Percentiles rank a stretch among this genome's conserved stretches.
Evolutionary conservation across 1,140 invertebrate species (phyloP).

Genomic region (Drosophila quadrilineata): DNA sequence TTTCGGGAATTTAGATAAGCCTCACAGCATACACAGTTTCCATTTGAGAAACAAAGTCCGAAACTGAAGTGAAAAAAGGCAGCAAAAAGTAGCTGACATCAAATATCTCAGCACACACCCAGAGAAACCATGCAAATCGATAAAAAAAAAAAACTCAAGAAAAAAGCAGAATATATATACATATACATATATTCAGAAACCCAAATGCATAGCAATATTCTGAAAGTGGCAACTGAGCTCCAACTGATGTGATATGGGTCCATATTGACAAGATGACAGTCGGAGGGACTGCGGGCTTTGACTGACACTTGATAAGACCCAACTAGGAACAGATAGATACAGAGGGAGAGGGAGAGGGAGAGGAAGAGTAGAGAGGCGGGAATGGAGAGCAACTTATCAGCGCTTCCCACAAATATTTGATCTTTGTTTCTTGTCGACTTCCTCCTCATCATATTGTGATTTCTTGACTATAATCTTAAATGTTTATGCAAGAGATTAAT

Average conservation of each 20-base stretch:
- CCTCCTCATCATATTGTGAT: slow-evolving; percentile 33
- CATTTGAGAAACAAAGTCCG: neutral
- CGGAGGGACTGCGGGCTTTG: slow-evolving; percentile 46
- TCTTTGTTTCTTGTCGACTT: slow-evolving; percentile 18
- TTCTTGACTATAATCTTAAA: slow-evolving; percentile 58
- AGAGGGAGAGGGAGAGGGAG: too few relatives aligned
- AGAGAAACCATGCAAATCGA: slow-evolving; percentile 14
- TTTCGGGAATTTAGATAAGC: slow-evolving; percentile 75
- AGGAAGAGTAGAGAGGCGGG: too few relatives aligned
- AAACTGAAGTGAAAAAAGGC: slow-evolving; percentile 1
- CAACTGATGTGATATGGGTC: slow-evolving; percentile 56
- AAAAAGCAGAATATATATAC: neutral
- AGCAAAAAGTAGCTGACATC: slow-evolving; percentile 22
- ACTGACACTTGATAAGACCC: slow-evolving; percentile 47
- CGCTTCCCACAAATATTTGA: slow-evolving; percentile 62
- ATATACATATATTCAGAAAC: slow-evolving; percentile 17
- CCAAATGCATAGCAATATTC: too few relatives aligned
- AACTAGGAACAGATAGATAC: too few relatives aligned
- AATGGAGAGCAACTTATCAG: slow-evolving; percentile 56
- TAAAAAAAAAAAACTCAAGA: neutral
- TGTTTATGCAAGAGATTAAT: slow-evolving; percentile 77
- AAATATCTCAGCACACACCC: slow-evolving; percentile 8
- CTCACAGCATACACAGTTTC: slow-evolving; percentile 47
- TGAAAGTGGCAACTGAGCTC: too few relatives aligned
- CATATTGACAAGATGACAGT: slow-evolving; percentile 28